A percentile compares a stretch with the other conserved stretches of the same genome.
Evolutionary conservation across 2,888 invertebrate genomes (phyloP).

Genomic region (Epsilonema sp.): DNA sequence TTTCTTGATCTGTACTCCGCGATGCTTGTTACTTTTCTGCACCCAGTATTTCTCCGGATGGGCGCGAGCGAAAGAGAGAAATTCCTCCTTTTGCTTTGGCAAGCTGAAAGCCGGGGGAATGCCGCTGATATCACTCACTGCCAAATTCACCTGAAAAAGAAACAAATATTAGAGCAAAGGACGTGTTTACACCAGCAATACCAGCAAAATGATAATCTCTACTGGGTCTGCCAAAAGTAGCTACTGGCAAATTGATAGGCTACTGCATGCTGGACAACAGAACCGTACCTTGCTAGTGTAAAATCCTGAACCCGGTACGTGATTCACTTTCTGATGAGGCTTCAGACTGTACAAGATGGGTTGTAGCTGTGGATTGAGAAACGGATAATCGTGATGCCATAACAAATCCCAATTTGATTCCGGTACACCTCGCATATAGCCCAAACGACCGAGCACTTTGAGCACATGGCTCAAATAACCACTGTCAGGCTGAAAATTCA

Average conservation of each 20-base stretch:
- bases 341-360: constrained; percentile 41
- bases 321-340: constrained; percentile 60
- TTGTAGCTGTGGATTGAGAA: constrained; percentile 37
- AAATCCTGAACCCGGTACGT: constrained; percentile 78
- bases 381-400: constrained; percentile 88
- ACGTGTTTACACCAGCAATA: too few species aligned
- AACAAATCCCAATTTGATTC: constrained; percentile 53
- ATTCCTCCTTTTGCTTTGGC: constrained; percentile 49
- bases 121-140: constrained; percentile 52
- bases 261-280: too few species aligned
- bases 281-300: constrained; percentile 71
- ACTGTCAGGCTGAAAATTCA: constrained; percentile 24
- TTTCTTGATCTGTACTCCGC: constrained; percentile 57
- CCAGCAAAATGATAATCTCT: too few species aligned
- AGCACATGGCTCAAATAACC: constrained; percentile 61
- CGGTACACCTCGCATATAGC: constrained; percentile 44
- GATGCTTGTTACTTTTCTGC: constrained; percentile 72
- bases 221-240: too few species aligned
- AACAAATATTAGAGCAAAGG: too few species aligned
- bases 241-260: too few species aligned
- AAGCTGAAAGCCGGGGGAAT: constrained; percentile 72
- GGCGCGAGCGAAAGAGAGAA: constrained; percentile 45
- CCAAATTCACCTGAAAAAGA: constrained; percentile 45
- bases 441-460: constrained; percentile 51
- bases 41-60: constrained; percentile 58